phyloP scores from a whole-genome alignment of 1,140 invertebrate species.

The Hypsibius dujardini region DNA sequence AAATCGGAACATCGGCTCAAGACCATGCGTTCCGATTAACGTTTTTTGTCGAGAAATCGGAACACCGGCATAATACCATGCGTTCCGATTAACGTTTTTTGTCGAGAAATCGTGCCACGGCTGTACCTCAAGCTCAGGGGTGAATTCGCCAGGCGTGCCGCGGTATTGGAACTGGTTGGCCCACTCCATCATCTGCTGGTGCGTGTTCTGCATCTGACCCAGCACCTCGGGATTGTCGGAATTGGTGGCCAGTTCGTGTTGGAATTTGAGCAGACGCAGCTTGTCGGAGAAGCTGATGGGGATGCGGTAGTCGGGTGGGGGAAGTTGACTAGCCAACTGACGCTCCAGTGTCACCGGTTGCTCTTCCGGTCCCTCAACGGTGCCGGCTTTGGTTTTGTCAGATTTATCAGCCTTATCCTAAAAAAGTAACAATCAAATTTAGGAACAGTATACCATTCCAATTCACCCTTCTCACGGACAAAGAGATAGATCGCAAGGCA shows the following conservation, averaged over 20 bases:
- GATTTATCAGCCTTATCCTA: neutral
- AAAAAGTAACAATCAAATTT: no score
- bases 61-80: no score
- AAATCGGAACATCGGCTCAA: no score
- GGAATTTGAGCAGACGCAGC: constrained; percentile 12
- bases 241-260: neutral
- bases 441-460: no score
- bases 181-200: constrained; percentile 4
- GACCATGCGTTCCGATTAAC: no score
- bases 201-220: constrained; percentile 9
- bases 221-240: neutral
- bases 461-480: no score
- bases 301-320: constrained; percentile 10
- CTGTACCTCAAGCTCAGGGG: neutral
- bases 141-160: neutral
- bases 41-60: no score
- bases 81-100: no score
- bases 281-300: constrained; percentile 7
- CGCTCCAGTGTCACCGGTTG: neutral
- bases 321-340: neutral
- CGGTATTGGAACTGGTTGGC: neutral
- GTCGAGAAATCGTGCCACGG: neutral
- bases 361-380: neutral
- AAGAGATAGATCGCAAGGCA: no score
- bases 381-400: neutral